These are phyloP conservation scores for Xanthorhoe designata DNA, from an alignment of 2,888 invertebrate species.

Conservation along the genomic window DNA sequence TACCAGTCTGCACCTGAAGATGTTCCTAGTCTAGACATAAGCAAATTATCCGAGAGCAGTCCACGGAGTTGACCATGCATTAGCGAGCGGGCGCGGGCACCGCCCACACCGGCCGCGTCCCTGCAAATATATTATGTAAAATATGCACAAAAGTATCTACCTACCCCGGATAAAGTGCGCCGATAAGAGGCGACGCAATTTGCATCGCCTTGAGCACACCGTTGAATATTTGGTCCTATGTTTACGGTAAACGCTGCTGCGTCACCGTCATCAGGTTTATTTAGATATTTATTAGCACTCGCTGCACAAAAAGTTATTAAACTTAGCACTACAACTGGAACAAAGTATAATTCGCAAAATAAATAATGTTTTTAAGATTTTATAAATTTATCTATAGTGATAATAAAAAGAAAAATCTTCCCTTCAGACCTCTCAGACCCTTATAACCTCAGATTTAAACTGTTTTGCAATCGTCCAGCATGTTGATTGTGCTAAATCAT, in stretches of 20 bases:
- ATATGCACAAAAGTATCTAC: constrained; percentile 76
- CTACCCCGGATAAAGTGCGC: constrained; percentile 76
- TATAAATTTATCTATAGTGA: too few species aligned
- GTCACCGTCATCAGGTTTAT: constrained; percentile 28
- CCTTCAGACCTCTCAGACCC: constrained; percentile 3
- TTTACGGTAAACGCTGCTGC: constrained; percentile 67
- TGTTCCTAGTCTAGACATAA: constrained; percentile 34
- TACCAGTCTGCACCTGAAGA: constrained; percentile 23
- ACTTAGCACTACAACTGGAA: neutral
- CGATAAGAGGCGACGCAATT: constrained; percentile 81
- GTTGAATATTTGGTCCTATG: constrained; percentile 70
- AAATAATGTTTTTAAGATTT: neutral
- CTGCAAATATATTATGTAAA: constrained; percentile 81
- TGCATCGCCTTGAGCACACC: constrained; percentile 75
- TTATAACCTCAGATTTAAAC: constrained; percentile 9
- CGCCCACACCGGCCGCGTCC: constrained; percentile 75
- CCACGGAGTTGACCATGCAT: constrained; percentile 63
- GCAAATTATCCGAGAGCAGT: constrained; percentile 43
- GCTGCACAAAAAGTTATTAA: neutral
- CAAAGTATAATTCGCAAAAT: neutral
- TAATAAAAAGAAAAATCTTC: too few species aligned
- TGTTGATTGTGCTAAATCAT: constrained; percentile 33
- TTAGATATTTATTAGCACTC: constrained; percentile 16
- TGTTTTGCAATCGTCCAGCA: constrained; percentile 23
- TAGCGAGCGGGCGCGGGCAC: constrained; percentile 69